Evolutionary conservation across 2,113 vertebrate genomes (phyloP).

Genomic region (Aphyosemion australe): DNA sequence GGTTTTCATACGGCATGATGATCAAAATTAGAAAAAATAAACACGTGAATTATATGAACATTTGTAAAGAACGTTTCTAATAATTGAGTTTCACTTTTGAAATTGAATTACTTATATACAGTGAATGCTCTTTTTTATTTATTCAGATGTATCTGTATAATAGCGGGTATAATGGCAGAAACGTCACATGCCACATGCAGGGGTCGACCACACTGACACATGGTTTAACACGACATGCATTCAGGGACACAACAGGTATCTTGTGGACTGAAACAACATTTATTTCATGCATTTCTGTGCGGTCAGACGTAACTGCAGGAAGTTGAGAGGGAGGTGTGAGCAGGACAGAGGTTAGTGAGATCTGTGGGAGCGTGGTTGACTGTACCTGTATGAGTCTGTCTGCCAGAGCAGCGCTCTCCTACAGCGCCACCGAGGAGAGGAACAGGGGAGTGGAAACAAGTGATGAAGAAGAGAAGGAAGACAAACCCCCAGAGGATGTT

Average conservation of each 20-base stretch:
- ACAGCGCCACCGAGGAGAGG: conserved; percentile 60
- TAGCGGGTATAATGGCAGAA: no score
- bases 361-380: conserved; percentile 51
- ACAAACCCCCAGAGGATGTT: conserved; percentile 13
- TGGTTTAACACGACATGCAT: conserved; percentile 51
- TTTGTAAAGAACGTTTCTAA: no score
- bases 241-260: conserved; percentile 10
- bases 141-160: no score
- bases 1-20: no score
- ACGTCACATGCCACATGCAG: conserved; percentile 70
- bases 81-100: no score
- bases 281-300: conserved; percentile 63
- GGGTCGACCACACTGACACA: not conserved
- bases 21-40: no score
- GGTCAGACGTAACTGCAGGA: conserved; percentile 25
- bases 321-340: conserved; percentile 20
- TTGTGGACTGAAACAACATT: conserved; percentile 12
- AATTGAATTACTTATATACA: no score
- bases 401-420: conserved; percentile 97
- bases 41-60: no score
- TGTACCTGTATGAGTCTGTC: conserved; percentile 98
- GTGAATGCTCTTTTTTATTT: no score
- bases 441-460: conserved; percentile 54
- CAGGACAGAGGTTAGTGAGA: conserved; percentile 25
- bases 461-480: conserved; percentile 16